A percentile compares a stretch with the other conserved stretches of the same genome.
Evolutionary conservation across 2,113 vertebrate species (phyloP).

Genomic region (Pipa parva): DNA sequence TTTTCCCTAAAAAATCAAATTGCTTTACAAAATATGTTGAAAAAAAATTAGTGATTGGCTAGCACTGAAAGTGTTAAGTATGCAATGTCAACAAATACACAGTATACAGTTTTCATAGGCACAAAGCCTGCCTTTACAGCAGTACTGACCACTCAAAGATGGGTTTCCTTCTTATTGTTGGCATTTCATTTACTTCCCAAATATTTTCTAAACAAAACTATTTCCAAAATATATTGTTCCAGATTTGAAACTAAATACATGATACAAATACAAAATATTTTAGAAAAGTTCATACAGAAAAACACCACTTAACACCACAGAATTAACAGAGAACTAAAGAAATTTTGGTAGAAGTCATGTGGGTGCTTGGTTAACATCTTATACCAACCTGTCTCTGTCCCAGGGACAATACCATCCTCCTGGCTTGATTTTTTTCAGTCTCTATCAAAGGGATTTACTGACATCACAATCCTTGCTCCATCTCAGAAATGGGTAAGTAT

Average conservation of each 20-base stretch:
- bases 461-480: too few species aligned
- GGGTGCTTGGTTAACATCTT: neutral
- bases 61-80: conserved; percentile 10
- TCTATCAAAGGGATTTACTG: too few species aligned
- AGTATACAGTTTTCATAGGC: conserved; percentile 22
- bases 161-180: conserved; percentile 34
- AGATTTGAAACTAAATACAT: conserved; percentile 11
- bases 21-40: too few species aligned
- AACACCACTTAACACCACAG: too few species aligned
- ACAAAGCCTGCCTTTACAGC: conserved; percentile 30
- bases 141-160: conserved; percentile 35
- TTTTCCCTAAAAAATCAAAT: too few species aligned
- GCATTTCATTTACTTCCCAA: conserved; percentile 24
- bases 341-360: neutral
- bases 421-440: too few species aligned
- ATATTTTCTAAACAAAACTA: conserved; percentile 30
- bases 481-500: too few species aligned
- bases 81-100: conserved; percentile 1
- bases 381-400: too few species aligned
- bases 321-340: neutral
- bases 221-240: conserved; percentile 10
- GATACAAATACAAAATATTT: neutral
- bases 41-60: too few species aligned
- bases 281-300: too few species aligned
- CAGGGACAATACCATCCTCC: too few species aligned